These are phyloP conservation scores for Phoxinus phoxinus DNA, from an alignment of 2,113 vertebrate species.

Conservation along the genomic window DNA sequence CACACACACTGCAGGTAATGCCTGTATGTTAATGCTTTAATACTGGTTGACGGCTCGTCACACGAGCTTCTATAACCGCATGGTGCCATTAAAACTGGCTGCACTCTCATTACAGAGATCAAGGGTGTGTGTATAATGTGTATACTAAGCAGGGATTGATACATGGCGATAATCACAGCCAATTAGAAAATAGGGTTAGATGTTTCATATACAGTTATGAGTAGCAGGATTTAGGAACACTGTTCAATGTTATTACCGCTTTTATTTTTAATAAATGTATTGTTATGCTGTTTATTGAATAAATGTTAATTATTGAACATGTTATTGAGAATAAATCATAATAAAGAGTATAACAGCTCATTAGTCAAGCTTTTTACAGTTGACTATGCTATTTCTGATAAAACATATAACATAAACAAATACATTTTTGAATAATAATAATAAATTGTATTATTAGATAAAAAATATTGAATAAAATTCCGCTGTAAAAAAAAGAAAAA, in stretches of 20 bases:
- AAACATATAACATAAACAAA: neutral
- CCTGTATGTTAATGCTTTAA: conserved; percentile 2
- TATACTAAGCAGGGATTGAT: neutral
- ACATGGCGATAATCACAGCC: neutral
- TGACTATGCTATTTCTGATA: neutral
- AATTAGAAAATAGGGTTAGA: neutral
- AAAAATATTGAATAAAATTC: too few species aligned
- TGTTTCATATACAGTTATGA: neutral
- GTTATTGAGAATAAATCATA: neutral
- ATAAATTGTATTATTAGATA: neutral
- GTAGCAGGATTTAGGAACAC: neutral
- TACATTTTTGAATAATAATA: neutral
- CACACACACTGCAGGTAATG: neutral
- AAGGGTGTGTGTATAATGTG: neutral
- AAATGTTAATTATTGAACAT: neutral
- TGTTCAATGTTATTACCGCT: neutral
- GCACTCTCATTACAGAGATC: neutral
- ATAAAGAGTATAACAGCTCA: neutral
- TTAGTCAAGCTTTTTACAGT: neutral
- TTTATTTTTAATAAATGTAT: neutral
- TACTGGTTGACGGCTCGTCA: neutral
- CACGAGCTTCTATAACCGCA: neutral
- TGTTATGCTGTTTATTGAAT: neutral
- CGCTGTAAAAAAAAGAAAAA: too few species aligned
- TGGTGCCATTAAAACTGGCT: conserved; percentile 26